phyloP scores from a whole-genome alignment of 1,140 invertebrate genomes.

The Hylaeus anthracinus region DNA sequence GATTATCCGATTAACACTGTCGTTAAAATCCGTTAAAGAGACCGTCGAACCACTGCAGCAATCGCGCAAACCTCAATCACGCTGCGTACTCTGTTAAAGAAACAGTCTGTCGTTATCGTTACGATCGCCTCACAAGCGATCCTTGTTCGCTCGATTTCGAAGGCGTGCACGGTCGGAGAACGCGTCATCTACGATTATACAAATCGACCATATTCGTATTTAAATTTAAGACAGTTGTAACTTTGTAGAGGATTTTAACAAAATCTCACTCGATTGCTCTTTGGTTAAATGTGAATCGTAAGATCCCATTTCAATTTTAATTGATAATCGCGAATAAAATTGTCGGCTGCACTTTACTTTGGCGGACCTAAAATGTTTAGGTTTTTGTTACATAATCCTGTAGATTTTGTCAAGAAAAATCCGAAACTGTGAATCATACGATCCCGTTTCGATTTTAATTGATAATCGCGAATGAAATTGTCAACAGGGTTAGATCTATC shows the following conservation, averaged over 20 bases:
- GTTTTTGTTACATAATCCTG: too few species aligned
- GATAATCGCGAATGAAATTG: background rate
- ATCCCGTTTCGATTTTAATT: too few species aligned
- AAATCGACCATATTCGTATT: background rate
- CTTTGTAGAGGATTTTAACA: too few species aligned
- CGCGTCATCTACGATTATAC: background rate
- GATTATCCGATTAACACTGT: constrained; percentile 6
- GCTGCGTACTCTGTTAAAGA: constrained; percentile 7
- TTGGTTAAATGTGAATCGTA: too few species aligned
- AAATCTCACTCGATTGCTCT: too few species aligned
- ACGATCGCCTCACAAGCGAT: background rate
- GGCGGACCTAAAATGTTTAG: too few species aligned
- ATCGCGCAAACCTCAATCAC: constrained; percentile 6
- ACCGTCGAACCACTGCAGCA: constrained; percentile 21
- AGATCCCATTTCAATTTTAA: too few species aligned
- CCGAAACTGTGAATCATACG: too few species aligned
- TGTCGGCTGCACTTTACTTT: too few species aligned
- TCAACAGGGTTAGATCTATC: background rate
- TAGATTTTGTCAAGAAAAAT: too few species aligned
- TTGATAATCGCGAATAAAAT: too few species aligned
- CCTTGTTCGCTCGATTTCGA: too few species aligned
- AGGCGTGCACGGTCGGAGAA: background rate
- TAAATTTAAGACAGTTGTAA: background rate
- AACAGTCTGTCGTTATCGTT: background rate
- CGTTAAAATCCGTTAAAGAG: constrained; percentile 3